Conservation (phyloP, 2,888 invertebrate genomes). For the Parapristionchus giblindavisi region DNA sequence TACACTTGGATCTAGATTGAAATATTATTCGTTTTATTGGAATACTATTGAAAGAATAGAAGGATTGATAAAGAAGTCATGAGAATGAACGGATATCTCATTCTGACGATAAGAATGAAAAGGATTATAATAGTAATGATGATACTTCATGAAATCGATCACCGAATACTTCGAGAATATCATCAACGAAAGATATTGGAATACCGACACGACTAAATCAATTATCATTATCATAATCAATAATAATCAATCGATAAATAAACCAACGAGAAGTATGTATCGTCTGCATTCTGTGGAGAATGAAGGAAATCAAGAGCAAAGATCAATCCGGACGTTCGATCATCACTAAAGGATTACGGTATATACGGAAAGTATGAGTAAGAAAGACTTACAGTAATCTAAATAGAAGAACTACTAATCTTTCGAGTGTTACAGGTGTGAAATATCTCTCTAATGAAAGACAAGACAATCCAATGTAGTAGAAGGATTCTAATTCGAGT, state of each 20-base stretch:
- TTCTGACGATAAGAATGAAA: not conserved
- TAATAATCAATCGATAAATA: not conserved
- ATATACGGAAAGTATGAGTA: not conserved
- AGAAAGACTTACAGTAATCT: constrained; percentile 25
- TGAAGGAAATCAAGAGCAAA: constrained; percentile 37
- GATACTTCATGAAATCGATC: constrained; percentile 35
- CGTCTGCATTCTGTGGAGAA: constrained; percentile 30
- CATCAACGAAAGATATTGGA: constrained; percentile 31
- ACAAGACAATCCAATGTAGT: constrained; percentile 12
- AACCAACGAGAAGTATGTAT: constrained; percentile 34
- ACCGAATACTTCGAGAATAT: constrained; percentile 36
- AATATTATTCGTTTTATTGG: no score
- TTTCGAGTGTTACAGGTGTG: constrained; percentile 25
- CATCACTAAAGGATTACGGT: constrained; percentile 36
- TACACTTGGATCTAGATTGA: constrained; percentile 30
- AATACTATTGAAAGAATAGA: no score
- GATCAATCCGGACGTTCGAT: constrained; percentile 22
- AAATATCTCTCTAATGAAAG: constrained; percentile 32
- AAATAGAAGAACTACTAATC: constrained; percentile 34
- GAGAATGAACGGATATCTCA: no score
- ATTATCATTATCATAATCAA: not conserved
- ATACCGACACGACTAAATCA: constrained; percentile 30
- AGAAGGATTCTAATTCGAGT: constrained; percentile 30
- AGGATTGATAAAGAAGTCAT: no score
- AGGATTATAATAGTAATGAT: not conserved